These are phyloP conservation scores for Eupsilia transversa DNA, from an alignment of 2,888 invertebrate genomes.

Conservation along the genomic window DNA sequence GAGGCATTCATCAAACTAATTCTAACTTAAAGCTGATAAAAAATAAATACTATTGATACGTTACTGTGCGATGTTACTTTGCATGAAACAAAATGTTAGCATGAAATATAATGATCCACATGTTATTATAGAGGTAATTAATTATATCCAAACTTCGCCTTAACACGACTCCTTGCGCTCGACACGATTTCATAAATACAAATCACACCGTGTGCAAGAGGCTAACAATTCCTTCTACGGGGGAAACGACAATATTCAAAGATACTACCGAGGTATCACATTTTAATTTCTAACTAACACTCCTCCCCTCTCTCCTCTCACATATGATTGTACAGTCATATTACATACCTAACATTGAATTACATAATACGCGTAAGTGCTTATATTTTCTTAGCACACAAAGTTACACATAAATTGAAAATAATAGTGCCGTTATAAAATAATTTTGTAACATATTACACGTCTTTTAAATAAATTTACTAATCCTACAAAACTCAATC, in stretches of 20 bases:
- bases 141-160: conserved; percentile 57
- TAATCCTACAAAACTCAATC: conserved; percentile 78
- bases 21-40: conserved; percentile 81
- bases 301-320: conserved; percentile 54
- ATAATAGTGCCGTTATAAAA: conserved; percentile 82
- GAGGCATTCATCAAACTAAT: conserved; percentile 71
- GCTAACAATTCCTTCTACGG: conserved; percentile 75
- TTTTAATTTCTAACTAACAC: conserved; percentile 77
- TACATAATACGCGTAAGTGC: conserved; percentile 69
- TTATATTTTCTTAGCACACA: conserved; percentile 72
- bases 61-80: conserved; percentile 79
- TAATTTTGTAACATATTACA: conserved; percentile 65
- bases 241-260: conserved; percentile 73
- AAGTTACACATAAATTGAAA: conserved; percentile 72
- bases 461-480: conserved; percentile 66
- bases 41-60: conserved; percentile 74
- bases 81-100: conserved; percentile 80
- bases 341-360: conserved; percentile 75
- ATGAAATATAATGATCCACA: conserved; percentile 71
- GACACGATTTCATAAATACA: conserved; percentile 51
- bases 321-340: conserved; percentile 69
- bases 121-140: conserved; percentile 59
- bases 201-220: conserved; percentile 59
- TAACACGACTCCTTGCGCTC: conserved; percentile 40
- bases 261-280: conserved; percentile 82